Evolutionary conservation across 2,113 vertebrate genomes (phyloP), one percentile per base, ranked within the genome.

Genomic region (Coptodon rendalli): DNA sequence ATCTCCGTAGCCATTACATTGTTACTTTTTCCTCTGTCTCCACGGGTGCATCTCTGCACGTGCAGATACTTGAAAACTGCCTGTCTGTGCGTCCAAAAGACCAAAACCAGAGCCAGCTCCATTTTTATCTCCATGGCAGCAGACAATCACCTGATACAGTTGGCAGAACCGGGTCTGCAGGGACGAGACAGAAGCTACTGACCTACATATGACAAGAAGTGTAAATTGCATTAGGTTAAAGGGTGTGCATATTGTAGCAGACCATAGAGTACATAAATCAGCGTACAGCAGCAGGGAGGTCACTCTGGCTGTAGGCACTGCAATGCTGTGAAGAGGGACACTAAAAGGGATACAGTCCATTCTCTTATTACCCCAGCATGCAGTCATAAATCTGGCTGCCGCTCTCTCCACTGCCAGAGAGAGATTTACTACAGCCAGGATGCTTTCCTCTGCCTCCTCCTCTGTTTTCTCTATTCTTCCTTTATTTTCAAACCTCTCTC

Each of bases 131-230:
- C 87, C 73, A 83, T 85, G 89, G 88, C 89, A 90, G 82, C 91
- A 92, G 91, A 92, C 87, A 87, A 87, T 94, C 83, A 86, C 52
- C 85, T 87, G 86, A 90, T 92, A 81, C 82, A 78, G 82, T 76
- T 89, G 90, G 89, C 80, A 89, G 63, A 86, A 87, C 40, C 14
- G 1, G 53, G 78, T 61, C 85, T 82, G 73, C 43, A n/a, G 90
- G 82, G 90, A 90, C 34, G 6, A 57, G 78, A 87, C 68, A 76
- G 85, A 52, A 89, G 84, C 83, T 63, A 12, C 82, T 91, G 93
- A 95, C 93, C 90, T 90, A 93, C 86, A 89, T 93, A 59, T 87
- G 81, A 89, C 85, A 31, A 13, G n/a, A 83, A 45, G 85, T 36
- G 17, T 86, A 78, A 80, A 82, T 82, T 73, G 81, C 48, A 38